Evolutionary conservation across 2,797 vertebrate species (phyloP), one percentile per base, ranked within the genome.

Genomic region (Lerista edwardsae): DNA sequence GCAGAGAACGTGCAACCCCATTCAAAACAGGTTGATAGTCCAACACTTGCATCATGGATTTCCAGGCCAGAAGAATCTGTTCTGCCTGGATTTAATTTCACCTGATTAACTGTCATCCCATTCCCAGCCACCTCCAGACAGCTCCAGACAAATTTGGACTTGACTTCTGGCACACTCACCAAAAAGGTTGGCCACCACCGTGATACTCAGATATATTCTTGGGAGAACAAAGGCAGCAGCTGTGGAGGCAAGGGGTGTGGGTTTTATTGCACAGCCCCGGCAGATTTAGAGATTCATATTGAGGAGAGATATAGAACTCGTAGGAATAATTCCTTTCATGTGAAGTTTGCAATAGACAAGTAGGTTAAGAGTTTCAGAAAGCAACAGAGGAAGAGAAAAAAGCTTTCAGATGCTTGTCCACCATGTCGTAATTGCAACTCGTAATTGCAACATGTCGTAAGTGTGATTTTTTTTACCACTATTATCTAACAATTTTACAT

Each of bases 211-310:
- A 61, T 31, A 69, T 62, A 44, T 78, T 62, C 55, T 68, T 39
- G 39, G 25, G 29, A 80, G 83, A 84, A 80, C 3, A 1, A 59
- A 68, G 80, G 68, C 84, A 80, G 21, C 57, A 78, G 23, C 62
- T 57, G 27, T 57, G 34, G 75, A 91, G 75, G 72, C 8, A 1
- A 73, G 14, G 23, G 41, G 23, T 85, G 15, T 55, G 44, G 9
- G 27, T 83, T 44, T 14, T 75, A 69, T 8, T 89, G 61, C 34
- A 72, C 65, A 27, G 57, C 12, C 64, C 23, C 55, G 61, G 6
- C 2, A 23, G 86, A 23, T 59, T 41, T 80, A 79, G 90, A 83
- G 11, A 44, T 6, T 44, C 17, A 25, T 25, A 19, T 6, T 64
- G 44, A 31, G 31, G 51, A 31, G 71, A 59, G 0, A 1, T 77